Evolutionary conservation across 2,797 vertebrate genomes (phyloP).

Genomic region (Borostomias antarcticus): DNA sequence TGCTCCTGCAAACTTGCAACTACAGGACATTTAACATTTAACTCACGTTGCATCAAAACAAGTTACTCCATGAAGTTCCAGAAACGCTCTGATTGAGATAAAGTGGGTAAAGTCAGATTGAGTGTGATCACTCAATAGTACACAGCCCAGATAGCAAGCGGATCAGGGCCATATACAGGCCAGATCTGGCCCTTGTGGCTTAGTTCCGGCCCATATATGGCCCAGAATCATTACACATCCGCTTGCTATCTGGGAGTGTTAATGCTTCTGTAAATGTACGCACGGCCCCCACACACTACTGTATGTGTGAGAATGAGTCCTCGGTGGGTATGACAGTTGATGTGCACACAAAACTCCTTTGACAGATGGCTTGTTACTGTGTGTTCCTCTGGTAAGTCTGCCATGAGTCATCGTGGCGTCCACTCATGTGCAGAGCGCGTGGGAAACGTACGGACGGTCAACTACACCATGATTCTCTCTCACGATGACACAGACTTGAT

Average conservation of each 20-base stretch:
- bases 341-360: not conserved
- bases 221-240: too few species aligned
- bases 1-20: not conserved
- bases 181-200: too few species aligned
- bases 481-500: not conserved
- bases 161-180: too few species aligned
- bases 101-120: not conserved
- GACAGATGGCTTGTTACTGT: conserved; percentile 53
- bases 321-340: not conserved
- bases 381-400: conserved; percentile 14
- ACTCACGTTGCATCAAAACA: not conserved
- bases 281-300: not conserved
- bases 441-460: conserved; percentile 1
- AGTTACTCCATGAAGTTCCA: not conserved
- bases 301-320: not conserved
- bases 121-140: not conserved
- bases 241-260: too few species aligned
- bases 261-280: not conserved
- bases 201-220: too few species aligned
- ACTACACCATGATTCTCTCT: not conserved
- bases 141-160: too few species aligned
- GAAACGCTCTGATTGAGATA: not conserved
- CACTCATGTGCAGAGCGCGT: not conserved
- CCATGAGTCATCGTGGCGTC: conserved; percentile 26
- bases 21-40: not conserved